A percentile compares a stretch with the other conserved stretches of the same genome.
These are phyloP conservation scores for Microchrysa polita DNA, from an alignment of 2,888 invertebrate species.

Conservation along the genomic window DNA sequence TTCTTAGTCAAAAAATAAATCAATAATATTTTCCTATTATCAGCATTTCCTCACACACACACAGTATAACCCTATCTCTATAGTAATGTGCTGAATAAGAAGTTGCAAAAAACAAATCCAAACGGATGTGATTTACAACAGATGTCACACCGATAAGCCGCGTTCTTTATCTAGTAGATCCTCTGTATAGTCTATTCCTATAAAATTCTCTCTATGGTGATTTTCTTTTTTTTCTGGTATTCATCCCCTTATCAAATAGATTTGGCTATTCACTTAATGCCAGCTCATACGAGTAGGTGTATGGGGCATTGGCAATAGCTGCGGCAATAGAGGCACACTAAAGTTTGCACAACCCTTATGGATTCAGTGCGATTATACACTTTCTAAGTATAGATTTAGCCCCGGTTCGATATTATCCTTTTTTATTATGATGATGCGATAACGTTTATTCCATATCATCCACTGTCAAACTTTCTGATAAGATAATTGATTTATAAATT, in stretches of 20 bases:
- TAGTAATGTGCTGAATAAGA: slow-evolving; percentile 15
- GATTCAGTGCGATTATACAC: no score
- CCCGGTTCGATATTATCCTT: slow-evolving; percentile 28
- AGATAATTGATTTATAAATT: slow-evolving; percentile 51
- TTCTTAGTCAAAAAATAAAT: no score
- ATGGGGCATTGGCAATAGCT: no score
- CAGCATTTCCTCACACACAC: slow-evolving; percentile 1
- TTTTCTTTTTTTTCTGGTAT: no score
- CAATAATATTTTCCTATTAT: no score
- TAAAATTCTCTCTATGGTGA: slow-evolving; percentile 37
- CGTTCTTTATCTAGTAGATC: slow-evolving; percentile 21
- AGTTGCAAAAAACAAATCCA: slow-evolving; percentile 33
- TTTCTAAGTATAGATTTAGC: no score
- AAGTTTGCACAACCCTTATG: no score
- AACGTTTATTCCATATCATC: slow-evolving; percentile 43
- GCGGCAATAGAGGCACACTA: no score
- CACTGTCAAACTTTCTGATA: slow-evolving; percentile 46
- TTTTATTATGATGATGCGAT: slow-evolving; percentile 42
- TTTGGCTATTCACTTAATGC: no score
- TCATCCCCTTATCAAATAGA: slow-evolving; percentile 24
- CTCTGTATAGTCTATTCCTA: slow-evolving; percentile 12
- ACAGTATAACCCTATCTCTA: slow-evolving; percentile 24
- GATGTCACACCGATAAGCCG: slow-evolving; percentile 46
- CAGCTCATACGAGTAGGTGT: no score
- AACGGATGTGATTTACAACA: slow-evolving; percentile 47